A percentile compares a stretch with the other conserved stretches of the same genome.
Evolutionary conservation across 2,797 vertebrate genomes (phyloP).

Genomic region (Fistularia tabacaria): DNA sequence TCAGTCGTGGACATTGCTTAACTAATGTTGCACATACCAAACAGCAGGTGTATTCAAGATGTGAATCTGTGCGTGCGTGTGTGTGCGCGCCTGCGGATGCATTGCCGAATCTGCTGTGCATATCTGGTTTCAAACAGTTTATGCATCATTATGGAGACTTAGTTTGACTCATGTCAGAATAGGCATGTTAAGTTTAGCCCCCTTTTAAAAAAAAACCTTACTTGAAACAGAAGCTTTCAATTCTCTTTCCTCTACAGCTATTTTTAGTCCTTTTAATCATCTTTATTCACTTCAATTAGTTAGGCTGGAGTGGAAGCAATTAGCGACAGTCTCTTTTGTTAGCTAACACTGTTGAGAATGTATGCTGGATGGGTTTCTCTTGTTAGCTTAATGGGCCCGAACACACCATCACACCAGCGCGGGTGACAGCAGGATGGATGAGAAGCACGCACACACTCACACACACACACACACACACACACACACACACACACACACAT

Average conservation of each 20-base stretch:
- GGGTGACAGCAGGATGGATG: constrained; percentile 50
- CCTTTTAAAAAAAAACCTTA: constrained; percentile 47
- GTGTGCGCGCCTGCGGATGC: neutral
- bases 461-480: constrained; percentile 10
- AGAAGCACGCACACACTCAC: constrained; percentile 20
- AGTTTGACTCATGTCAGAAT: constrained; percentile 56
- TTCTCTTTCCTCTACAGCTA: constrained; percentile 52
- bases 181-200: constrained; percentile 45
- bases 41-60: too few species aligned
- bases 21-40: too few species aligned
- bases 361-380: constrained; percentile 63
- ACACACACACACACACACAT: too few species aligned
- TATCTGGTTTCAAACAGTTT: constrained; percentile 13
- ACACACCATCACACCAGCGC: constrained; percentile 51
- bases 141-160: constrained; percentile 52
- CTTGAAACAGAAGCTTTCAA: constrained; percentile 52
- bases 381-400: constrained; percentile 67
- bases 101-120: too few species aligned
- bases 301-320: constrained; percentile 74
- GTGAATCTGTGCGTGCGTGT: constrained; percentile 4
- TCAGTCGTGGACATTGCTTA: too few species aligned
- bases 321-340: constrained; percentile 65
- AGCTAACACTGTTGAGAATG: constrained; percentile 61
- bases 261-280: constrained; percentile 79
- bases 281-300: constrained; percentile 79